Percentiles rank a stretch among this genome's conserved stretches.
phyloP scores from a whole-genome alignment of 2,113 vertebrate genomes.

The Macroglossus sobrinus region DNA sequence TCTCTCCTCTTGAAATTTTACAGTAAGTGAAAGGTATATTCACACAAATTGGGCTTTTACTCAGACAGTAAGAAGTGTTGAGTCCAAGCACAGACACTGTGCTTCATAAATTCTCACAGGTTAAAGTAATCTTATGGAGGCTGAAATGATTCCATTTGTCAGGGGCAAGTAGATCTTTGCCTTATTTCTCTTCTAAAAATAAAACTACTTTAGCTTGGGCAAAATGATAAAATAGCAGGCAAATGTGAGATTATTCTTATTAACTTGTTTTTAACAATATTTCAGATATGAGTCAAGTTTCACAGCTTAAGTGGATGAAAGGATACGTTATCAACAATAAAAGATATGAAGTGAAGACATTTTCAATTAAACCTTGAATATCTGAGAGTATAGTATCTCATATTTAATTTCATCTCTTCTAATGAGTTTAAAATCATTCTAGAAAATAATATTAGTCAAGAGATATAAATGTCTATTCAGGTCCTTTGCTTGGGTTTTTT shows the following conservation, averaged over 20 bases:
- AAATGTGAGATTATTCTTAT: background rate
- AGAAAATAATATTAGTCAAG: background rate
- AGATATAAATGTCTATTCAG: background rate
- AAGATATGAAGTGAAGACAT: background rate
- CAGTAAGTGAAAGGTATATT: background rate
- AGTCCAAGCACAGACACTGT: background rate
- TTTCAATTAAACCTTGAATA: background rate
- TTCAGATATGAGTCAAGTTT: background rate
- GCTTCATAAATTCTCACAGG: background rate
- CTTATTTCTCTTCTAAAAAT: constrained; percentile 8
- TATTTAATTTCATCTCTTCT: background rate
- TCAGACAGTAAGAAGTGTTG: background rate
- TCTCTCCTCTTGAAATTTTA: background rate
- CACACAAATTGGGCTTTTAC: background rate
- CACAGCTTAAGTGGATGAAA: background rate
- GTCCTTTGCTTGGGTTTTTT: background rate
- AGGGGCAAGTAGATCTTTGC: background rate
- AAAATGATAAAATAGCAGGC: background rate
- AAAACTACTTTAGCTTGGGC: background rate
- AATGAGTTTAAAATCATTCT: background rate
- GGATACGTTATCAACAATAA: background rate
- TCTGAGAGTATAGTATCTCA: background rate
- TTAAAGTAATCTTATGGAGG: background rate
- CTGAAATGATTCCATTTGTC: background rate
- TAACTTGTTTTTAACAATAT: background rate